phyloP scores from a whole-genome alignment of 2,113 vertebrate species.

The Butorides virescens region DNA sequence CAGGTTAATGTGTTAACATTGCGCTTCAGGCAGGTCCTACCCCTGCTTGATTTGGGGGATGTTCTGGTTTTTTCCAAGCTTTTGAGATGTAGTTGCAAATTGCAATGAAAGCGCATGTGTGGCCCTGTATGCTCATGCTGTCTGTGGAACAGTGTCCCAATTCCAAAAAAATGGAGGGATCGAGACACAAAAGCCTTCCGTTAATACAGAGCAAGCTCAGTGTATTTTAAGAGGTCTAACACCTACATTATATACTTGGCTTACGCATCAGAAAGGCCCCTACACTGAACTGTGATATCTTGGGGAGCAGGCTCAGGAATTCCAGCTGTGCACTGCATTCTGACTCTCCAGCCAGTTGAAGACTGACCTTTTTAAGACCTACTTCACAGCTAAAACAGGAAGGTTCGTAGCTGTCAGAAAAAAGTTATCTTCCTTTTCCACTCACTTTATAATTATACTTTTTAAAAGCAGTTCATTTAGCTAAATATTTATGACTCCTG shows the following conservation, averaged over 20 bases:
- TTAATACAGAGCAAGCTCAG: neutral
- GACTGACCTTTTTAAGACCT: neutral
- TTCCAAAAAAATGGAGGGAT: neutral
- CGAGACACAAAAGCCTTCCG: neutral
- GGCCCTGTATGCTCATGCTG: neutral
- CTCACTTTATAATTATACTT: neutral
- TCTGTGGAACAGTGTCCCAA: neutral
- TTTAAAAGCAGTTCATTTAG: neutral
- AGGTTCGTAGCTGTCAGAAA: neutral
- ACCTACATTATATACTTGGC: neutral
- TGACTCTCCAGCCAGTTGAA: neutral
- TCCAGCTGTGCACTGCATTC: neutral
- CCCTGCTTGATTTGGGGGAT: neutral
- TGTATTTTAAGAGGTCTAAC: neutral
- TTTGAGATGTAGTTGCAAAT: neutral
- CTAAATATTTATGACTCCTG: neutral
- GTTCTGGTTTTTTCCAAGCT: neutral
- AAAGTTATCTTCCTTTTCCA: neutral
- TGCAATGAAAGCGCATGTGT: rapidly evolving
- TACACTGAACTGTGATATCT: neutral
- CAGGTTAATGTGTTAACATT: neutral
- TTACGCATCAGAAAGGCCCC: neutral
- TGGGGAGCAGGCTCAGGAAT: neutral
- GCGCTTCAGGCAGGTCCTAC: neutral
- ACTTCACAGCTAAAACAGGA: neutral